Evolutionary conservation across 37 sponge, comb jelly and placozoan species (phyloP), one percentile per base, ranked within the genome.

Genomic region (Axinella damicornis): DNA sequence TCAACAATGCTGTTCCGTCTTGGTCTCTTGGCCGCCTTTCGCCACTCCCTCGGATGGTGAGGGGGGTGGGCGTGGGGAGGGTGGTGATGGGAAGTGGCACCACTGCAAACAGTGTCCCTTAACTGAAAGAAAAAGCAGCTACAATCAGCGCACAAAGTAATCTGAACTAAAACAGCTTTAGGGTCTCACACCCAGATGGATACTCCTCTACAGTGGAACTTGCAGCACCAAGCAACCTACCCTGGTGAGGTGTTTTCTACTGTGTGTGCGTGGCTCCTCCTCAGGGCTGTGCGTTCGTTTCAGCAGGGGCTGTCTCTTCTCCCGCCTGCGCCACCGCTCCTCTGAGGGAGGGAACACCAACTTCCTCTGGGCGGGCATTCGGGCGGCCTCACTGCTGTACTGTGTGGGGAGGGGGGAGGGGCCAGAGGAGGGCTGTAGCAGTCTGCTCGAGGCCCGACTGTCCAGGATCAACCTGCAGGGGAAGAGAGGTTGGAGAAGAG

Each of bases 381-480:
- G 25, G 40, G 46, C 11, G 63, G 63, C 63, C 57, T 73, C 83
- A 53, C 70, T 81, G 58, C 37, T 34, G 25, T 57, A 59, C 6
- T 36, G 11, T 17, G 37, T 30, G 11, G n/a, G 34, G 13, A 70
- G 71, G 60, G 71, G 59, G 11, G 80, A 38, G 54, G 31, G 40
- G 19, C 34, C 39, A 21, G 71, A 1, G 0, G 73, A 60, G 41
- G 27, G 31, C 11, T 61, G 72, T 40, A 79, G 56, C 21, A 71
- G 27, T 21, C 41, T 60, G 59, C 83, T 71, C 27, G 69, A 33
- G 40, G 73, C 36, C 40, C 63, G 38, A 56, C 73, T 59, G 20
- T 82, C 63, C 30, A 82, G 46, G 60, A 82, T 72, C 18, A 82
- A 53, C 63, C 63, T 61, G 63, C 11, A n/a, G n/a, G n/a, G n/a